Base-by-base conservation (phyloP, 2,113 vertebrate species). In the Thalassoma bifasciatum region DNA sequence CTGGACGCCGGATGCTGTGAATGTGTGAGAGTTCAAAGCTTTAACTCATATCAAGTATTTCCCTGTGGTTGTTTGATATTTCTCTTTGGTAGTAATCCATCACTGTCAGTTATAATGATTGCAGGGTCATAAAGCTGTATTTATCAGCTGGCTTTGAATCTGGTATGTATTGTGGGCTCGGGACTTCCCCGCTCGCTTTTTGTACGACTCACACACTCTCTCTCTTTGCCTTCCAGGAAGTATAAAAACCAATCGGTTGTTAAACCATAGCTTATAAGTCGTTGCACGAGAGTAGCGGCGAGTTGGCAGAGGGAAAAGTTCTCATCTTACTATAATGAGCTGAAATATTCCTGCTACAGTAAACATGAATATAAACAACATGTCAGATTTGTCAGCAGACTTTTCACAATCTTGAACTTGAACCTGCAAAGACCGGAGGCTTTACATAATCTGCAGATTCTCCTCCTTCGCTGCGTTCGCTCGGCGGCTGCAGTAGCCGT, bases 351-450 rank as follows among this genome's bases (percentile, higher is more conserved):
- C 54, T 30, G 46, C 54, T 73, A 51, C 47, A 42, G 76, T 66
- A 86, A 88, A 90, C 81, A 83, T 66, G 66, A 78, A 72, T 37
- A 69, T 79, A 79, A 81, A 79, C 65, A 80, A 71, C 46, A 53
- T 76, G 81, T 74, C 26, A 0, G 30, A 69, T 84, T 64, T 81
- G 73, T 82, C 80, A 73, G 52, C 80, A 54, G 37, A 51, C 44
- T 30, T 87, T 72, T 82, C 64, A 79, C 12, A 21, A 53, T 36
- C 61, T 36, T 40, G 61, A 24, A 22, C 44, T 51, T 54, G 1
- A 56, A 63, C 16, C 44, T 42, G 40, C 34, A 66, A 12, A 34
- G 59, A 36, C 72, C 11, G 23, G 2, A 67, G 36, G 53, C 57
- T 68, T 61, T 38, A 30, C 47, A 49, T 57, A 22, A 58, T 56